Conservation (phyloP, 2,888 invertebrate genomes). For the Sphecodes monilicornis region DNA sequence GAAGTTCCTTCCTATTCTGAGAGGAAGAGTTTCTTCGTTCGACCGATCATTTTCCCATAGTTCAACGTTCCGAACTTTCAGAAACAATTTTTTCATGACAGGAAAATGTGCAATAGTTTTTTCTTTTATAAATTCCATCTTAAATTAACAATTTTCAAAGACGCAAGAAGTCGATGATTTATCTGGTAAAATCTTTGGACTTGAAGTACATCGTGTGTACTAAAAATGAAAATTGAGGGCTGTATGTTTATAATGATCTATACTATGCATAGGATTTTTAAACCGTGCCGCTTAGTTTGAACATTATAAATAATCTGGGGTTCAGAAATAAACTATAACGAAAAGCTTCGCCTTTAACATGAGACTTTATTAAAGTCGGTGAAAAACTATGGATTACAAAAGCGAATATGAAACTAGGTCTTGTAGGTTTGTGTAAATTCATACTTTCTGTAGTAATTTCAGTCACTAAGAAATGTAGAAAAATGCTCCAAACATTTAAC, state of each 20-base stretch:
- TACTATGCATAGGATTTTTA: background rate
- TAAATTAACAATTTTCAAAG: background rate
- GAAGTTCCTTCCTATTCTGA: background rate
- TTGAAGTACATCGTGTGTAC: no score
- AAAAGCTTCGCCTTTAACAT: background rate
- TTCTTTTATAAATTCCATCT: background rate
- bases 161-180: background rate
- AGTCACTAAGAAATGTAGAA: no score
- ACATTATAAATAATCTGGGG: background rate
- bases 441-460: no score
- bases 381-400: background rate
- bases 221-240: background rate
- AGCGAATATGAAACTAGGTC: background rate
- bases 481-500: no score
- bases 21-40: conserved; percentile 3
- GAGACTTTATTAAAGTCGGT: background rate
- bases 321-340: background rate
- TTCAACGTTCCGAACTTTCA: background rate
- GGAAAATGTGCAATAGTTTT: background rate
- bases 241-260: background rate
- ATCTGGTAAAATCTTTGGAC: background rate
- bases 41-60: background rate
- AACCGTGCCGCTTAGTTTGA: background rate
- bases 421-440: no score
- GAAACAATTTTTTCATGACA: background rate